Percentiles rank a stretch among this genome's conserved stretches.
phyloP scores from a whole-genome alignment of 2,113 vertebrate species.

The Urocolius indicus region DNA sequence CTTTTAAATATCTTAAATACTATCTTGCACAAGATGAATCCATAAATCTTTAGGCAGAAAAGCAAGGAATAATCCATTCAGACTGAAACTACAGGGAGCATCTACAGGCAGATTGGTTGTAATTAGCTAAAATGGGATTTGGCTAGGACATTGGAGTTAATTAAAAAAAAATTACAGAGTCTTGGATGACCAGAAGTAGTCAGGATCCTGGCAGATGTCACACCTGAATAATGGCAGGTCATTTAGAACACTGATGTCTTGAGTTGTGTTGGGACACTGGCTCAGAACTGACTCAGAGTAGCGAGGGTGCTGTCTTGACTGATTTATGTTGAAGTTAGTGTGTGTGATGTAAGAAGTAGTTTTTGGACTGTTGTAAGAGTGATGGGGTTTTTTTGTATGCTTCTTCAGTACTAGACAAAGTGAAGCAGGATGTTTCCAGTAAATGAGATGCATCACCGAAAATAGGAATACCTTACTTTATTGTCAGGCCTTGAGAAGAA shows the following conservation, averaged over 20 bases:
- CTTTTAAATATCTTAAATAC: conserved; percentile 2
- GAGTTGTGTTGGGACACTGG: background rate
- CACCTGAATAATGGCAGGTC: background rate
- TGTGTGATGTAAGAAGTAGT: background rate
- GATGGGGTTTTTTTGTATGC: background rate
- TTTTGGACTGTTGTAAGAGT: background rate
- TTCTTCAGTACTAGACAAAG: background rate
- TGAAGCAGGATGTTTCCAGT: background rate
- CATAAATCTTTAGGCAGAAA: conserved; percentile 12
- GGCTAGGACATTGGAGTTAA: background rate
- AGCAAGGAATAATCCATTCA: background rate
- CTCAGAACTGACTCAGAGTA: background rate
- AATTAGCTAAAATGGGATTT: conserved; percentile 31
- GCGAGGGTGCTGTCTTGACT: background rate
- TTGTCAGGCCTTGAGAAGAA: background rate
- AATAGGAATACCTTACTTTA: background rate
- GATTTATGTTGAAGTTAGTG: background rate
- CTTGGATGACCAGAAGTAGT: background rate
- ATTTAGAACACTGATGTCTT: background rate
- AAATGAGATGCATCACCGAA: background rate
- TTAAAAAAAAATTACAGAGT: background rate
- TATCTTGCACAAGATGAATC: background rate
- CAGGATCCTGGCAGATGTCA: background rate
- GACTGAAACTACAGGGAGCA: background rate
- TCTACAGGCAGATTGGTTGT: background rate